Percentiles rank a stretch among this genome's conserved stretches.
Evolutionary conservation across 1,140 invertebrate genomes (phyloP).

Genomic region (Dendrolimus punctatus): DNA sequence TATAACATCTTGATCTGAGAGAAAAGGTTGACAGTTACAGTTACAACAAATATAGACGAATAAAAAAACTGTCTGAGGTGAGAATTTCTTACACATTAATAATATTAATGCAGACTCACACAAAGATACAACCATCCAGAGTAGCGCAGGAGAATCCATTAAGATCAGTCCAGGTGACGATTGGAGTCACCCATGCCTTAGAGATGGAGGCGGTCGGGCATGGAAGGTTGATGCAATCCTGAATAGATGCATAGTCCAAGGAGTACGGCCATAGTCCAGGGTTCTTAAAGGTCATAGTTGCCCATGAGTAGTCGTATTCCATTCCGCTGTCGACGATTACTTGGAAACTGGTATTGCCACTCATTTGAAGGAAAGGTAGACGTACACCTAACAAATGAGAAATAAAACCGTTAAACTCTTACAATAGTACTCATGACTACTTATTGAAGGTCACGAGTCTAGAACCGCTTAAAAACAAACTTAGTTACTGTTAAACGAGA

Average conservation of each 20-base stretch:
- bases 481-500: too few relatives aligned
- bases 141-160: constrained; percentile 72
- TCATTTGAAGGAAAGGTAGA: constrained; percentile 78
- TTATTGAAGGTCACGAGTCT: background rate
- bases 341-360: constrained; percentile 74
- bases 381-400: constrained; percentile 69
- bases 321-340: constrained; percentile 66
- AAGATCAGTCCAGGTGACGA: constrained; percentile 74
- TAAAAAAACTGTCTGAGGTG: too few relatives aligned
- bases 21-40: too few relatives aligned
- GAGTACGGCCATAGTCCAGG: constrained; percentile 82
- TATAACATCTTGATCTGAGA: too few relatives aligned
- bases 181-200: constrained; percentile 76
- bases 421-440: background rate
- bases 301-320: constrained; percentile 78
- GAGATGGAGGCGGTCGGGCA: constrained; percentile 77
- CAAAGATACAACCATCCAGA: constrained; percentile 74
- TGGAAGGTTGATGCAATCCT: constrained; percentile 77
- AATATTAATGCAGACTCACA: constrained; percentile 44
- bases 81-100: background rate
- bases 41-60: too few relatives aligned
- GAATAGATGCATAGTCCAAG: constrained; percentile 74
- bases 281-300: constrained; percentile 68
- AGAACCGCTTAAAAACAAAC: background rate
- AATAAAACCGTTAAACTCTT: background rate